Base-by-base conservation (phyloP, 2,888 invertebrate species). In the Plemyria rubiginata region DNA sequence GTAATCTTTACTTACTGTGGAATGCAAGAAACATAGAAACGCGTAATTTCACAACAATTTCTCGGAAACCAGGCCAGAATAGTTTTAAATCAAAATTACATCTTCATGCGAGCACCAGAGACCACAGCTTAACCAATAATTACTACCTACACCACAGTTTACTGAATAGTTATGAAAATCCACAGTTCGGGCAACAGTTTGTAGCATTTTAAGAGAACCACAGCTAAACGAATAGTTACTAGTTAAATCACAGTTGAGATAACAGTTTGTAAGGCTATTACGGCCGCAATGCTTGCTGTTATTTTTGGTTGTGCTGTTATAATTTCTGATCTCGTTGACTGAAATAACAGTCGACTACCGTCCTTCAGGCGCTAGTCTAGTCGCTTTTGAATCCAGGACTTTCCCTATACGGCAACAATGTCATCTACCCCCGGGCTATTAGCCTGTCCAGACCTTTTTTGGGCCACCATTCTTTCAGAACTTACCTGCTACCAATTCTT, bases 231-330 rank as follows among this genome's bases (percentile, higher is more conserved):
- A 52, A 40, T 13, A 40, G 52, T 41, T 28, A 9, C 3, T 41
- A 41, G 9, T 16, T 11, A 13, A 3, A 28, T 16, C 58, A 52
- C 45, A 58, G 58, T 46, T 46, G n/a, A 22, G 1, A 0, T 50
- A 36, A 45, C n/a, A 60, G 49, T 54, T 67, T 60, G 67, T 69
- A 69, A 22, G 54, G 67, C 16, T 60, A 41, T 50, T 50, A 28
- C 60, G 36, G 16, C 59, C 71, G 69, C 72, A 70, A 74, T 74
- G 72, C 66, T 57, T 59, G 70, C n/a, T 72, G 77, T 77, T 82
- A 80, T 83, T 84, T 84, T 79, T 70, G 36, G 77, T 79, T 74
- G n/a, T n/a, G n/a, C n/a, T n/a, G n/a, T n/a, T n/a, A 22, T 22
- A 22, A 22, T 22, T 22, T 22, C 22, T 22, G 2, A 22, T 22